Conservation (phyloP, 2,888 invertebrate species). For the Perizoma flavofasciatum region DNA sequence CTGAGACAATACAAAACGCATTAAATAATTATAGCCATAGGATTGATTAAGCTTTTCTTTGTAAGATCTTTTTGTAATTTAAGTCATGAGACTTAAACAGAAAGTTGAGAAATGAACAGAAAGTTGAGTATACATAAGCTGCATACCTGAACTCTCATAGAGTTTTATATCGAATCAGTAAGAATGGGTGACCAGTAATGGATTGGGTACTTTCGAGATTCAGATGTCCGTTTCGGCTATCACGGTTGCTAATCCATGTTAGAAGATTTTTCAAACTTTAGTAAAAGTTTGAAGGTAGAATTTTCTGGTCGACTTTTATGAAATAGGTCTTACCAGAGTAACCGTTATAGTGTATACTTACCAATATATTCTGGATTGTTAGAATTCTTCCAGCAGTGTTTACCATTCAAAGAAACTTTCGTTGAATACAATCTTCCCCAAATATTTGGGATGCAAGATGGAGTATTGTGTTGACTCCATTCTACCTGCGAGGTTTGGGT, state of each 20-base stretch:
- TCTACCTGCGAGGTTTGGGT: constrained; percentile 76
- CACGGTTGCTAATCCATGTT: no score
- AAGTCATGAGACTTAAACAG: no score
- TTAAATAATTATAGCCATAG: not conserved
- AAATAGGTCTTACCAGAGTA: not conserved
- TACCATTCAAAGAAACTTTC: constrained; percentile 57
- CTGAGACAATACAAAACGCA: constrained; percentile 56
- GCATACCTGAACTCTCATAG: no score
- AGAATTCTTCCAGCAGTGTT: constrained; percentile 62
- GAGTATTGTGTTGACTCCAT: constrained; percentile 73
- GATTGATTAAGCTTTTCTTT: not conserved
- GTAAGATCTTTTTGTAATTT: no score
- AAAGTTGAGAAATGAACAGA: no score
- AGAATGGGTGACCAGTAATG: no score
- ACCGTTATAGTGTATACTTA: constrained; percentile 42
- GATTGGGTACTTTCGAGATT: no score
- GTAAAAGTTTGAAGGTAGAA: constrained; percentile 28
- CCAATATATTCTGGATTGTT: constrained; percentile 68
- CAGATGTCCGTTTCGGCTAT: no score
- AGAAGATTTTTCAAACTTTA: not conserved
- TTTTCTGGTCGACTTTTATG: no score
- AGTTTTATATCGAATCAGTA: no score
- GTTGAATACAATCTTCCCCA: constrained; percentile 82
- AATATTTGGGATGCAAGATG: constrained; percentile 65
- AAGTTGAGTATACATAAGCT: no score